Base-by-base conservation (phyloP, 2,113 vertebrate genomes). In the Copsychus sechellarum region DNA sequence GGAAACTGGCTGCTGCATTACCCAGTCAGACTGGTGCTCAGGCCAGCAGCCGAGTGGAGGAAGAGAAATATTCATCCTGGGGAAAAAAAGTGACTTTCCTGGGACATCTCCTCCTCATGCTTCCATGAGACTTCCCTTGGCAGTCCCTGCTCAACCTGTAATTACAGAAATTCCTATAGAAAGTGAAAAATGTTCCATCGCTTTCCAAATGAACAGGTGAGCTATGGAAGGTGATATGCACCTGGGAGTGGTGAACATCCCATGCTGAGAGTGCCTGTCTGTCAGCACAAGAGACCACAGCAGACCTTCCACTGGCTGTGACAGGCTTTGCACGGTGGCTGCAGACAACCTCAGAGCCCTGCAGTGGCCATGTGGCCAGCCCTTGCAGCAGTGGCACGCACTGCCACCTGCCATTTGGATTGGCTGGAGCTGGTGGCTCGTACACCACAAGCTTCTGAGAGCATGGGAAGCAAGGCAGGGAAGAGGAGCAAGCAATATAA, bases 251-350 rank as follows among this genome's bases (percentile, higher is more conserved):
- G n/a, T 21, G 64, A 54, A 22, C 17, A 14, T 14, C n/a, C 45
- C 1, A 0, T 19, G 4, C 25, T 8, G 25, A 58, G 47, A 18
- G 25, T 47, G 3, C 11, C 26, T 36, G 11, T 48, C 60, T 45
- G 12, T 24, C 50, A 26, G n/a, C 45, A 58, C 43, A 26, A 18
- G 38, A 69, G 24, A 16, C 7, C n/a, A 19, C 0, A 2, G 20
- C 42, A 53, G 56, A 22, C 9, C 57, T 61, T 17, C 40, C 0
- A 0, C 38, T n/a, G 38, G 4, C 34, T 1, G 0, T 5, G 18
- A 19, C 34, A 38, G 19, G 5, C 12, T 15, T 47, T 34, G 24
- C 12, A 6, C 2, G 0, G 4, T 2, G 11, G 21, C 45, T 80
- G 21, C 60, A 70, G 61, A 4, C 5, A 17, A 2, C 5, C 17